Base-by-base conservation (phyloP, 2,888 invertebrate genomes). In the Papilio gigon region DNA sequence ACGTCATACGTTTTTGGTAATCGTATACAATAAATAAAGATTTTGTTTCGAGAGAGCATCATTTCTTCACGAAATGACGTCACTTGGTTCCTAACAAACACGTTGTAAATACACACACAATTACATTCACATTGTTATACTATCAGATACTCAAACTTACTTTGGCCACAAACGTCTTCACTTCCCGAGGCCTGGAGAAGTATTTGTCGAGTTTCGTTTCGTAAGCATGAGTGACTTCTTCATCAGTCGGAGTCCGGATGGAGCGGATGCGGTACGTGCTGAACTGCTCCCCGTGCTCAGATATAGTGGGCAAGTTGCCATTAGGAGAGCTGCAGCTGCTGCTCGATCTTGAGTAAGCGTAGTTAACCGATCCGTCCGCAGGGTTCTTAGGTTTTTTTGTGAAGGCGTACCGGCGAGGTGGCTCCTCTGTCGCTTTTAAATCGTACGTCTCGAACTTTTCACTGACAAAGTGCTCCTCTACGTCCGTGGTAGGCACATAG, bases 391-490 rank as follows among this genome's bases (percentile, higher is more conserved):
- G 84, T 67, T 90, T 92, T 74, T 92, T 92, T 17, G 84, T 85
- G 72, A 89, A 92, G 4, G 85, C 81, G 70, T 90, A 86, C 50
- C 88, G 79, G 61, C 85, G 83, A 1, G 88, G 88, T 11, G 84
- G 82, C 63, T 89, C 88, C 59, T 87, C 88, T 0, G 84, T 80
- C 4, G 87, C 84, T 60, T 89, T 88, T 67, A 88, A 77, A 70
- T 90, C 90, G 72, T 89, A 90, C 0, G 90, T 89, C 76, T 92
- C 92, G 66, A 87, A 90, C 70, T 89, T 90, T 67, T 90, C 90
- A 4, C 83, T 84, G 0, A 91, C 85, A 66, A 78, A 90, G 71
- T 88, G 83, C 72, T 91, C 88, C 74, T 90, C 86, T 0, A 90
- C 86, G 9, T 91, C 92, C 0, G 87, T 84, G 0, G 85, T 89